Conservation (phyloP, 2,888 invertebrate species). For the Seira musarum region DNA sequence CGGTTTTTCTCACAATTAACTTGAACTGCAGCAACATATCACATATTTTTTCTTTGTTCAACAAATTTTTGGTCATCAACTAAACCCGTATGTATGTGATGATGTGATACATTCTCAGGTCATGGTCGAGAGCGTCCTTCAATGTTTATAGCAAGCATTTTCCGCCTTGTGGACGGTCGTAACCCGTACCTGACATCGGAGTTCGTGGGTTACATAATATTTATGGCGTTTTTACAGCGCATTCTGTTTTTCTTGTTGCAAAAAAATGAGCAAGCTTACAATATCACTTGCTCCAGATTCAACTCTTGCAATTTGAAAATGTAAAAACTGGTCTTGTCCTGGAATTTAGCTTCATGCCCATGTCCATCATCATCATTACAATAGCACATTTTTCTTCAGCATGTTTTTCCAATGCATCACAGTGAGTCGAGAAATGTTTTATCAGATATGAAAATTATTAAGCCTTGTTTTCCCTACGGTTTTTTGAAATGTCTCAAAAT, state of each 20-base stretch:
- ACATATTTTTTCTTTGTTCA: constrained; percentile 48
- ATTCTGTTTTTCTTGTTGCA: neutral
- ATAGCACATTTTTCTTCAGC: too few relatives aligned
- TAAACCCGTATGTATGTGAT: neutral
- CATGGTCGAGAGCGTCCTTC: constrained; percentile 48
- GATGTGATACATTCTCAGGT: constrained; percentile 34
- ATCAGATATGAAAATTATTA: too few relatives aligned
- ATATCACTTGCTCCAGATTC: too few relatives aligned
- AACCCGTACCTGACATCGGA: constrained; percentile 44
- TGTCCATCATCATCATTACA: too few relatives aligned
- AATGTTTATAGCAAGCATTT: constrained; percentile 38
- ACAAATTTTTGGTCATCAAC: neutral
- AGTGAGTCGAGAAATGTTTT: too few relatives aligned
- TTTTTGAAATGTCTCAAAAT: neutral
- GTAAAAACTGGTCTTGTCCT: neutral
- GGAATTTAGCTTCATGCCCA: constrained; percentile 28
- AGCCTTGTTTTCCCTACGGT: too few relatives aligned
- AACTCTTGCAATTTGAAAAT: too few relatives aligned
- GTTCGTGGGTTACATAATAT: too few relatives aligned
- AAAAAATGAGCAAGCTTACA: neutral
- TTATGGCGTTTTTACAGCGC: constrained; percentile 3
- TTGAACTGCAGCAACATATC: neutral
- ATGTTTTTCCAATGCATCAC: too few relatives aligned
- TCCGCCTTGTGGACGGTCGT: constrained; percentile 53
- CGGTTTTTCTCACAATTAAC: neutral